Evolutionary conservation across 2,888 invertebrate genomes (phyloP).

Genomic region (Cantharis rustica): DNA sequence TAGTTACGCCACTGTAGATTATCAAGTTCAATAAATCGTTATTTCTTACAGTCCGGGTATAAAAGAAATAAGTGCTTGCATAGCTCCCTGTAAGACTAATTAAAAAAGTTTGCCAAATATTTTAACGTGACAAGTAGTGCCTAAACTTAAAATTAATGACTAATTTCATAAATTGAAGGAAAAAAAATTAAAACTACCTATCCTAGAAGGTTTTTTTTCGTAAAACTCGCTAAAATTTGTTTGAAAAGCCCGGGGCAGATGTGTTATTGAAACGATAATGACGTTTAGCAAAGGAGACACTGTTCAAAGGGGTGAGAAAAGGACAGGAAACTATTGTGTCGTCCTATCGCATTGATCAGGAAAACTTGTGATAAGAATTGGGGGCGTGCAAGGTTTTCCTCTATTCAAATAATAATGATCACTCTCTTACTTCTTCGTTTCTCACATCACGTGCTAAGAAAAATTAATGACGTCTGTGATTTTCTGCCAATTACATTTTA

Average conservation of each 20-base stretch:
- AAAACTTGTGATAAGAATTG: slow-evolving; percentile 31
- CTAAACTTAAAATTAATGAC: background rate
- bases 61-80: background rate
- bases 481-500: slow-evolving; percentile 22
- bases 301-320: slow-evolving; percentile 20
- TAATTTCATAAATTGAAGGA: background rate
- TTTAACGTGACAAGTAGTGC: background rate
- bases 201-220: background rate
- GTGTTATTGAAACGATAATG: slow-evolving; percentile 13
- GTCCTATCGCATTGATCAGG: slow-evolving; percentile 33
- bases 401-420: slow-evolving; percentile 40
- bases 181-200: background rate
- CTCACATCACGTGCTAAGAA: slow-evolving; percentile 38
- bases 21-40: background rate
- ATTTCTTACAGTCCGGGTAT: background rate
- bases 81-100: background rate
- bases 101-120: background rate
- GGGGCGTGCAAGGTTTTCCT: slow-evolving; percentile 14
- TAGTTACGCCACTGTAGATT: no score
- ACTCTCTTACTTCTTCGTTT: slow-evolving; percentile 22
- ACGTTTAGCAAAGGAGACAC: slow-evolving; percentile 4
- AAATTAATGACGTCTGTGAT: slow-evolving; percentile 40
- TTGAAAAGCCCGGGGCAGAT: slow-evolving; percentile 17
- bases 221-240: background rate
- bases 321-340: slow-evolving; percentile 26